Evolutionary conservation across 2,888 invertebrate species (phyloP).

Genomic region (Helobdella robusta): DNA sequence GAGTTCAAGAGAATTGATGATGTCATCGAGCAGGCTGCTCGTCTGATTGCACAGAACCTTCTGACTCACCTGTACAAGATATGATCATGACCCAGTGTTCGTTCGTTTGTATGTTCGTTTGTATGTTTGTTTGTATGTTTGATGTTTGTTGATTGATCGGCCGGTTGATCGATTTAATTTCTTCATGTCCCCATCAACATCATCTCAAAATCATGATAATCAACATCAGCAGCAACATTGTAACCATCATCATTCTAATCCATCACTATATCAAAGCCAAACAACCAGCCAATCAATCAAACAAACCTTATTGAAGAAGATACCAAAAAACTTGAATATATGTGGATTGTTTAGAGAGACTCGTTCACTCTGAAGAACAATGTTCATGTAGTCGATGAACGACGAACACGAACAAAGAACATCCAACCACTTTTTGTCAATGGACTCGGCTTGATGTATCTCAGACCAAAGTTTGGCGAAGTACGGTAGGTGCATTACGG

Average conservation of each 20-base stretch:
- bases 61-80: too few relatives aligned
- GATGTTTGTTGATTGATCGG: too few relatives aligned
- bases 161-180: too few relatives aligned
- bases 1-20: too few relatives aligned
- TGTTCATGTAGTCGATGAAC: constrained; percentile 78
- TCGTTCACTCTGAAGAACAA: constrained; percentile 77
- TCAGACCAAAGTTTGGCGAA: constrained; percentile 76
- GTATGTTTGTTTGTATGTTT: too few relatives aligned
- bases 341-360: constrained; percentile 71
- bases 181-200: background rate
- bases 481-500: constrained; percentile 76
- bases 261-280: background rate
- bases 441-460: constrained; percentile 55
- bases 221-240: background rate
- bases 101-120: too few relatives aligned
- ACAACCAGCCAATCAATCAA: too few relatives aligned
- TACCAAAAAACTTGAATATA: constrained; percentile 75
- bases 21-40: too few relatives aligned
- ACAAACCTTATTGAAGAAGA: constrained; percentile 76
- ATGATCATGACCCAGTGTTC: too few relatives aligned
- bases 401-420: constrained; percentile 72
- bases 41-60: too few relatives aligned
- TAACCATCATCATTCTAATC: background rate
- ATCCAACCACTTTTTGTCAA: constrained; percentile 70
- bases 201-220: background rate